phyloP scores from a whole-genome alignment of 2,888 invertebrate genomes.

The Pyrrhosoma nymphula region DNA sequence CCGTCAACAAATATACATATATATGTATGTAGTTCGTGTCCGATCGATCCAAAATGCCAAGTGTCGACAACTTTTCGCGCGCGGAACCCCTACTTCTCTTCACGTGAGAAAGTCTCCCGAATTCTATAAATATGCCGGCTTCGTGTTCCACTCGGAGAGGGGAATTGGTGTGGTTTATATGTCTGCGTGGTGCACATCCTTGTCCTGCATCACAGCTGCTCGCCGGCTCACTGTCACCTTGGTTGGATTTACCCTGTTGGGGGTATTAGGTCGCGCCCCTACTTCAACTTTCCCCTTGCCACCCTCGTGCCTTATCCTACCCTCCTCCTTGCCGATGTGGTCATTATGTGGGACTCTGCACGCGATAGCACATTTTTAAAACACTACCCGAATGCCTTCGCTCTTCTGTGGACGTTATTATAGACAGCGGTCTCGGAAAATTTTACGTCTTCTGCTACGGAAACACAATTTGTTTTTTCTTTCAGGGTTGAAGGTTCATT shows the following conservation, averaged over 20 bases:
- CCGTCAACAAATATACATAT: not conserved
- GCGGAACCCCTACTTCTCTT: not conserved
- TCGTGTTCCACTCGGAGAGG: not conserved
- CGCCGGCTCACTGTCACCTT: not conserved
- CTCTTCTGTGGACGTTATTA: too few species aligned
- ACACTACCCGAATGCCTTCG: too few species aligned
- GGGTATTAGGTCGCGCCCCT: not conserved
- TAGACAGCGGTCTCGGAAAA: too few species aligned
- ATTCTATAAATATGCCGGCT: not conserved
- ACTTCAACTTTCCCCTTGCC: not conserved
- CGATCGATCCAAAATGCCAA: slow-evolving; percentile 8
- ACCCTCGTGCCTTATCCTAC: not conserved
- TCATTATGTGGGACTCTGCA: not conserved
- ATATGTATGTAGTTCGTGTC: too few species aligned
- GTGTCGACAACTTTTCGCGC: not conserved
- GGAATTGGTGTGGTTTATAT: not conserved
- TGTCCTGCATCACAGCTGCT: slow-evolving; percentile 1
- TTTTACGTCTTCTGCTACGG: too few species aligned
- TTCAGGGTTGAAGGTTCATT: too few species aligned
- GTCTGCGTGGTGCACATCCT: not conserved
- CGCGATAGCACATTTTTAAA: too few species aligned
- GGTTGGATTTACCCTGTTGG: not conserved
- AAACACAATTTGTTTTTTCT: too few species aligned
- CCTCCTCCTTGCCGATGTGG: not conserved
- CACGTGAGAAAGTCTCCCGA: not conserved